Base-by-base conservation (phyloP, 2,797 vertebrate genomes). In the Pampus argenteus region DNA sequence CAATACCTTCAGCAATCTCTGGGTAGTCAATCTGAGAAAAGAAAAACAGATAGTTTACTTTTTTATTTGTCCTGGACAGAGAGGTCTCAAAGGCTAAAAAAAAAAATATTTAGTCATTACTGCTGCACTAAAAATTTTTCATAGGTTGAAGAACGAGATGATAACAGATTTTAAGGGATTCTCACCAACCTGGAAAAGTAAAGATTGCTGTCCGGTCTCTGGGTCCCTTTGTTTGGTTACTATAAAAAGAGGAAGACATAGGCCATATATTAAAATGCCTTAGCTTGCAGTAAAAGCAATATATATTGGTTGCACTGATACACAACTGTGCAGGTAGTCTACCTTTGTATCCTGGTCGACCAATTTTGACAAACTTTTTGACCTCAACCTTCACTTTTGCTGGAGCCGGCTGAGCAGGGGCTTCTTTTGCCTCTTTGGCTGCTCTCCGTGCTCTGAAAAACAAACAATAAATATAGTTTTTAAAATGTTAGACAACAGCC, bases 301-400 rank as follows among this genome's bases (percentile, higher is more conserved):
- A 25, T 49, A 63, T 4, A 9, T 58, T 42, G 34, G 58, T 7
- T 66, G 26, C 26, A 64, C 0, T 57, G 4, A 49, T 15, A 20
- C 1, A 50, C 13, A 49, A 42, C 0, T 0, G 56, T 3, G 8
- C 9, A 52, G 4, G 3, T 6, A 49, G 5, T 34, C 7, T 52
- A 98, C 98, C 98, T 96, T 99, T 99, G 85, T 99, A 99, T 74
- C 98, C 98, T 0, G 98, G 98, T 10, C 98, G 95, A 2, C 98
- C 97, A 2, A 99, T 99, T 91, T 99, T 99, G 63, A 99, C 98
- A 92, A 99, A 99, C 75, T 99, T 99, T 88, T 97, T 99, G 68
- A 99, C 97, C 79, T 99, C 97, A 42, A 99, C 98, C 80, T 99
- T 99, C 47, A 99, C 97, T 71, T 99, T 99, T 13, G 99, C 98